Evolutionary conservation across 2,113 vertebrate species (phyloP).

Genomic region (Phaetusa simplex): DNA sequence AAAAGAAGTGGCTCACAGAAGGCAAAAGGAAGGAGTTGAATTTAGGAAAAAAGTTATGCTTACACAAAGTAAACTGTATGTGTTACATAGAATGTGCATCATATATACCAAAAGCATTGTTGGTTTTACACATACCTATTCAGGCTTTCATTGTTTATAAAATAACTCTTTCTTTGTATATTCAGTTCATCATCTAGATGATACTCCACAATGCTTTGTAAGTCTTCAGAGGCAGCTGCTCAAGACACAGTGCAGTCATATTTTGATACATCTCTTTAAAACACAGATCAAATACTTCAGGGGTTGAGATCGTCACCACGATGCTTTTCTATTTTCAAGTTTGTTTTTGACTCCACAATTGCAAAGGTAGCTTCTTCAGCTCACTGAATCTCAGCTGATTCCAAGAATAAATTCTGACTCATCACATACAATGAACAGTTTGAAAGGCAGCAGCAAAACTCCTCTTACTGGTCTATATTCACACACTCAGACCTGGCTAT

Average conservation of each 20-base stretch:
- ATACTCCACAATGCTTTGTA: neutral
- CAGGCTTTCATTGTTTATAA: neutral
- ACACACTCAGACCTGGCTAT: neutral
- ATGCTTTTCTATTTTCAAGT: neutral
- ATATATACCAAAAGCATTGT: neutral
- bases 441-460: neutral
- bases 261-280: neutral
- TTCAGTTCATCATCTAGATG: neutral
- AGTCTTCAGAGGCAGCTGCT: neutral
- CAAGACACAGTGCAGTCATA: neutral
- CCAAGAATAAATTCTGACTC: neutral
- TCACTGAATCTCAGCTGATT: neutral
- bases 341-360: neutral
- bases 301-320: neutral
- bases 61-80: neutral
- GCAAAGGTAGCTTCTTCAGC: neutral
- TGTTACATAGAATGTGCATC: neutral
- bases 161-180: neutral
- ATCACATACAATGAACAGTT: neutral
- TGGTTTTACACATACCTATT: neutral
- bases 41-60: neutral
- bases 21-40: neutral
- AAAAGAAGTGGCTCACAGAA: neutral
- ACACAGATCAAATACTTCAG: neutral
- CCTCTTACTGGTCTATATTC: neutral